These are phyloP conservation scores for Ceryle rudis DNA, from an alignment of 2,797 vertebrate species.

Conservation along the genomic window DNA sequence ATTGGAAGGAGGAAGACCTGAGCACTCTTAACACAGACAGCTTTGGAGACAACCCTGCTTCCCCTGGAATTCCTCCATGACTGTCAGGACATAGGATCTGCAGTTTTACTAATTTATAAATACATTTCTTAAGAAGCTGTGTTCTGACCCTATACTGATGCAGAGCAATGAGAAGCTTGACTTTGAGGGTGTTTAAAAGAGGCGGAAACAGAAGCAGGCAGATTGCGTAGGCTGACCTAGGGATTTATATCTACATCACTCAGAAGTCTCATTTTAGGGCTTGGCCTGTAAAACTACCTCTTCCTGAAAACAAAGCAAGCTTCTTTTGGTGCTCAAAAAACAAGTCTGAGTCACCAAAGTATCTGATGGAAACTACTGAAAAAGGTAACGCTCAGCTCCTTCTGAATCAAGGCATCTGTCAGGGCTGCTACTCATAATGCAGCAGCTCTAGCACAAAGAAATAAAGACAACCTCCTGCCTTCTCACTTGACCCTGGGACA, in stretches of 20 bases:
- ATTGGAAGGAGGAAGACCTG: fast-evolving
- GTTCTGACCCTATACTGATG: background rate
- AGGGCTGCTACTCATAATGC: background rate
- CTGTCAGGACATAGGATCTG: background rate
- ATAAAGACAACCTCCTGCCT: background rate
- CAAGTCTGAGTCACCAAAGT: background rate
- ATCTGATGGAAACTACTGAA: background rate
- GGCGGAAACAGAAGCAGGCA: background rate
- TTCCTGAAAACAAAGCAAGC: background rate
- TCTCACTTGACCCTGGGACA: background rate
- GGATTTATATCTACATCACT: background rate
- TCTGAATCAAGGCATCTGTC: background rate
- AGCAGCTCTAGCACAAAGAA: background rate
- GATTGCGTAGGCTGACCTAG: background rate
- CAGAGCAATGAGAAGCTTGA: background rate
- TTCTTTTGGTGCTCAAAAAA: background rate
- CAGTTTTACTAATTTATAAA: background rate
- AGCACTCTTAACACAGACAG: background rate
- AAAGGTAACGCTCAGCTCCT: background rate
- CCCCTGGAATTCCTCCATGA: background rate
- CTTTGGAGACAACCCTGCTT: background rate
- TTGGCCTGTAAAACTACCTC: background rate
- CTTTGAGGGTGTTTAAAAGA: background rate
- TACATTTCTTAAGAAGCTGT: background rate
- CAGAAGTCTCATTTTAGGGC: background rate